phyloP scores from a whole-genome alignment of 2,888 invertebrate species.

The Aquatica leii region DNA sequence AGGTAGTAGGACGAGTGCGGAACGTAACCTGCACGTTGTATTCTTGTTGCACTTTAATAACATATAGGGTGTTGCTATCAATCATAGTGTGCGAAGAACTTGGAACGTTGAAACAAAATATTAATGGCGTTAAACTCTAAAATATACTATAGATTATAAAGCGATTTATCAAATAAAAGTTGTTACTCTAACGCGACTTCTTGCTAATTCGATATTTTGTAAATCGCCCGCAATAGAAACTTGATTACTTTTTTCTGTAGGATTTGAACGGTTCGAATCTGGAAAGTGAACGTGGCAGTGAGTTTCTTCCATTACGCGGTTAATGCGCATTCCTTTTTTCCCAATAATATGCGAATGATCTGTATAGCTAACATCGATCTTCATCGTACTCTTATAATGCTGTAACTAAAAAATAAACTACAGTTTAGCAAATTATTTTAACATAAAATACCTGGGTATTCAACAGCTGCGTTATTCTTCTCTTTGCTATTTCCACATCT shows the following conservation, averaged over 20 bases:
- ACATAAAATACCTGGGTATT: constrained; percentile 80
- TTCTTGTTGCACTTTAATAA: constrained; percentile 85
- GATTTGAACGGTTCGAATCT: constrained; percentile 93
- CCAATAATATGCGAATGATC: constrained; percentile 99
- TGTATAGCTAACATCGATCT: constrained; percentile 97
- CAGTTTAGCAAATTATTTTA: constrained; percentile 6
- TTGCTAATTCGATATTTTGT: constrained; percentile 87
- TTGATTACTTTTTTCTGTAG: constrained; percentile 96
- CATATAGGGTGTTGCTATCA: constrained; percentile 80
- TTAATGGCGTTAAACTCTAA: constrained; percentile 87
- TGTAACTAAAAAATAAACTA: too few relatives aligned
- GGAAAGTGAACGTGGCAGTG: constrained; percentile 99
- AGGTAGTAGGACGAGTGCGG: constrained; percentile 81
- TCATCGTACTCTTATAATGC: constrained; percentile 95
- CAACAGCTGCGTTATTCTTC: constrained; percentile 85
- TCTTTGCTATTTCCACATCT: constrained; percentile 84
- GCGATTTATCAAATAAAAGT: constrained; percentile 19
- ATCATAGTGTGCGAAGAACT: constrained; percentile 68
- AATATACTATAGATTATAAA: too few relatives aligned
- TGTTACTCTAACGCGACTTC: constrained; percentile 83
- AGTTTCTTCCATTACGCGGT: constrained; percentile 93
- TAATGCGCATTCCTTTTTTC: constrained; percentile 82
- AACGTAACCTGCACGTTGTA: constrained; percentile 92
- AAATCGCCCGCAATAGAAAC: constrained; percentile 96
- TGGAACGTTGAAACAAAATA: constrained; percentile 93